Base-by-base conservation (phyloP, 2,797 vertebrate genomes). In the Mareca strepera region DNA sequence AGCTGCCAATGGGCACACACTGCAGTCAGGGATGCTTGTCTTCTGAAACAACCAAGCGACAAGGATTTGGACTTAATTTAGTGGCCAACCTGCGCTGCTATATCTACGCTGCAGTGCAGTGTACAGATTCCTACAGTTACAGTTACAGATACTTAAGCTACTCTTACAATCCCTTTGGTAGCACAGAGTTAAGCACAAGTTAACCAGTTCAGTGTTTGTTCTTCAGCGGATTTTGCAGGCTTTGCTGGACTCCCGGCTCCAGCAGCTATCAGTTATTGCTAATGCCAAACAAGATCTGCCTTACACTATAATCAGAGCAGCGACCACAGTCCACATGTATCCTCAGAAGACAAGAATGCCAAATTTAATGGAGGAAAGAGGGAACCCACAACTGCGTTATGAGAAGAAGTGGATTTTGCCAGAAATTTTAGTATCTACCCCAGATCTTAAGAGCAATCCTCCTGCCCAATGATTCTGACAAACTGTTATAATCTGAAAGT, bases 191-290 rank as follows among this genome's bases (percentile, higher is more conserved):
- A 41, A 50, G 33, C 0, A 0, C 13, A 14, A 1, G 1, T 41
- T 22, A 23, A 50, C n/a, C 28, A 15, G 13, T 4, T 13, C 0
- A 3, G 28, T 25, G 21, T 14, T 81, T 9, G 17, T 11, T 18
- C 59, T 55, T 26, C 39, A 44, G 60, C 3, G 29, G 35, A n/a
- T 52, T 73, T 73, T 52, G 46, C 60, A 86, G 74, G 28, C 55
- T 28, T 5, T 0, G 1, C 31, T 6, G 29, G 29, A 52, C 21
- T 33, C 13, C n/a, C 3, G 3, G 64, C 35, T 70, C 29, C 76
- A 60, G 69, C 9, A 6, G 62, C 59, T 86, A 67, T 16, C 0
- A 0, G 39, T 10, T 43, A 44, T 11, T 72, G 59, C 29, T 8
- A 43, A 44, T 1, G 15, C 22, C 69, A 39, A n/a, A 41, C 16